Percentiles rank a stretch among this genome's conserved stretches.
phyloP scores from a whole-genome alignment of 2,888 invertebrate species.

The Pelosia muscerda region DNA sequence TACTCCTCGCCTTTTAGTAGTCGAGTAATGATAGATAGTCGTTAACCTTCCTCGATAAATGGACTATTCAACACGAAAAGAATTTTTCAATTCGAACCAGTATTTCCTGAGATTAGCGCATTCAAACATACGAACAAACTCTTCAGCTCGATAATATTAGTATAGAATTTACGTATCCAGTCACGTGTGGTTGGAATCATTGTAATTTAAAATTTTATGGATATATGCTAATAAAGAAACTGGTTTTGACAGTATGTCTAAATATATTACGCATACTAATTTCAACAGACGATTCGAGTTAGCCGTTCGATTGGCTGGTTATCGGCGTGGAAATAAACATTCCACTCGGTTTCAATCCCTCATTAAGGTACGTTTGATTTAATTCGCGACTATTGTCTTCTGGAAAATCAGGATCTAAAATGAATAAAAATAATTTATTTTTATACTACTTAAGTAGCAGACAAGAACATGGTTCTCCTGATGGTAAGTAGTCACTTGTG shows the following conservation, averaged over 20 bases:
- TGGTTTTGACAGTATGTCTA: conserved; percentile 23
- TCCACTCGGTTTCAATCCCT: background rate
- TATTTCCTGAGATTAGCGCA: too few relatives aligned
- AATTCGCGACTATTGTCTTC: background rate
- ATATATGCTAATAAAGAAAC: conserved; percentile 37
- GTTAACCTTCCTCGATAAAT: too few relatives aligned
- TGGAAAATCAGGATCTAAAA: background rate
- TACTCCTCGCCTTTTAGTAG: too few relatives aligned
- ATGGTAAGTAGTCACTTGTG: too few relatives aligned
- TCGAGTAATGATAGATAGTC: too few relatives aligned
- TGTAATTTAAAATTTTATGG: conserved; percentile 41
- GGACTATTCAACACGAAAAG: too few relatives aligned
- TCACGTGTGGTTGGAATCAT: conserved; percentile 21
- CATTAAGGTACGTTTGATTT: background rate
- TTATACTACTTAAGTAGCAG: too few relatives aligned
- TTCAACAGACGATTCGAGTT: background rate
- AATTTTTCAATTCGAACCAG: too few relatives aligned
- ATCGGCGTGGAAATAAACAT: background rate
- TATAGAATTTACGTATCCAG: conserved; percentile 18
- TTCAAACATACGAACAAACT: too few relatives aligned
- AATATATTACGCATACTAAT: conserved; percentile 16
- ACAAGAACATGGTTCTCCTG: too few relatives aligned
- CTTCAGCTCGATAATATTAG: too few relatives aligned
- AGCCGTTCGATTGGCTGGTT: conserved; percentile 5
- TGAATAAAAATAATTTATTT: background rate